Evolutionary conservation across 2,888 invertebrate genomes (phyloP).

Genomic region (Ormyrus labotus): DNA sequence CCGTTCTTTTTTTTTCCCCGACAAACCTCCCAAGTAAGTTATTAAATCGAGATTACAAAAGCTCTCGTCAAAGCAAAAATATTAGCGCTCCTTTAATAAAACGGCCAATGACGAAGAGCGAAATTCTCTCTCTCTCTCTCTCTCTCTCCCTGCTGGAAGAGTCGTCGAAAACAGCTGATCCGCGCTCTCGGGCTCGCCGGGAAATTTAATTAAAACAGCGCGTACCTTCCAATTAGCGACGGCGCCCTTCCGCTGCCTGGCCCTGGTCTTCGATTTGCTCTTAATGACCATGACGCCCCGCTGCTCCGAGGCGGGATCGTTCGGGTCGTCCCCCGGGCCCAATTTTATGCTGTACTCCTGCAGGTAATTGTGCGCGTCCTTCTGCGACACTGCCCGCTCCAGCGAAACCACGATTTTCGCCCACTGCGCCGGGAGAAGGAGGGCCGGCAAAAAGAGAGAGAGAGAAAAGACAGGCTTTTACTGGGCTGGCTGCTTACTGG

Average conservation of each 20-base stretch:
- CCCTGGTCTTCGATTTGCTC: slow-evolving; percentile 95
- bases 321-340: slow-evolving; percentile 84
- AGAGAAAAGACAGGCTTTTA: no score
- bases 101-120: no score
- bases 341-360: slow-evolving; percentile 96
- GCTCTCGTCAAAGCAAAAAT: no score
- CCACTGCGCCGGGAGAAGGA: slow-evolving; percentile 82
- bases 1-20: no score
- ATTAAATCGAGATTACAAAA: no score
- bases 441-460: no score
- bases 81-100: no score
- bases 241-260: slow-evolving; percentile 96
- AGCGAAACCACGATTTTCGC: slow-evolving; percentile 98
- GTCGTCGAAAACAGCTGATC: no score
- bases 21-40: no score
- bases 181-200: not conserved
- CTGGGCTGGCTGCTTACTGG: no score
- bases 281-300: slow-evolving; percentile 99
- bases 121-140: no score
- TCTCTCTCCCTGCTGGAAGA: no score
- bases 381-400: slow-evolving; percentile 93
- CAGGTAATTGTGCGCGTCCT: slow-evolving; percentile 92
- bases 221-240: slow-evolving; percentile 97
- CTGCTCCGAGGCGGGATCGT: slow-evolving; percentile 88
- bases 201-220: slow-evolving; percentile 19